Evolutionary conservation across 2,797 vertebrate genomes (phyloP).

Genomic region (Rhincodon typus): DNA sequence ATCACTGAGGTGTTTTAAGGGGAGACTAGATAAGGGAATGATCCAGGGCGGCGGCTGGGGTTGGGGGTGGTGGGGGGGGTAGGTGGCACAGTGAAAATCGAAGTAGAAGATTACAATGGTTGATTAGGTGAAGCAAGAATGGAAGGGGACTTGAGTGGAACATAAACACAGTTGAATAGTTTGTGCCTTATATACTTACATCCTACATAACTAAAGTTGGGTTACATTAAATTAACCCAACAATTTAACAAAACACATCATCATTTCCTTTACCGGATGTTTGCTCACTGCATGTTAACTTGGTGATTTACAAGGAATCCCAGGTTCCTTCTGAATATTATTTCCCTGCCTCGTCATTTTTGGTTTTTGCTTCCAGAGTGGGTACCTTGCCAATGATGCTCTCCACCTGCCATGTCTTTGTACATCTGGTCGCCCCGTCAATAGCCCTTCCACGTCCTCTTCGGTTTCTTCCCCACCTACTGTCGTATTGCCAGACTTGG

Average conservation of each 20-base stretch:
- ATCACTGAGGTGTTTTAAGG: too few species aligned
- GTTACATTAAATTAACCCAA: too few species aligned
- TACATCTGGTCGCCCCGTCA: background rate
- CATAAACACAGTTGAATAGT: background rate
- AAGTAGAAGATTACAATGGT: background rate
- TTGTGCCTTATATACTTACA: background rate
- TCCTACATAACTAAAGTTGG: too few species aligned
- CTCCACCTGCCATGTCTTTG: background rate
- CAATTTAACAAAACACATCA: too few species aligned
- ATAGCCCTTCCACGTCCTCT: background rate
- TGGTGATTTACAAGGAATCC: background rate
- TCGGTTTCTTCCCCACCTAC: background rate
- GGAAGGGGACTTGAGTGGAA: background rate
- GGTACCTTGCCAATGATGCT: background rate
- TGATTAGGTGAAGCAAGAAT: too few species aligned
- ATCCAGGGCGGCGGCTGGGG: too few species aligned
- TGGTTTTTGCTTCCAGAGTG: background rate
- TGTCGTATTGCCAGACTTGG: background rate
- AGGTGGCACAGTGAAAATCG: too few species aligned
- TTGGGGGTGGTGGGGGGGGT: too few species aligned
- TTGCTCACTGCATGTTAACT: background rate
- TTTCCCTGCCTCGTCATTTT: background rate
- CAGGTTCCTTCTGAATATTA: background rate
- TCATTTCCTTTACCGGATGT: background rate
- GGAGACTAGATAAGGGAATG: background rate